phyloP scores from a whole-genome alignment of 1,140 invertebrate genomes.

The Macrostomum lignano region DNA sequence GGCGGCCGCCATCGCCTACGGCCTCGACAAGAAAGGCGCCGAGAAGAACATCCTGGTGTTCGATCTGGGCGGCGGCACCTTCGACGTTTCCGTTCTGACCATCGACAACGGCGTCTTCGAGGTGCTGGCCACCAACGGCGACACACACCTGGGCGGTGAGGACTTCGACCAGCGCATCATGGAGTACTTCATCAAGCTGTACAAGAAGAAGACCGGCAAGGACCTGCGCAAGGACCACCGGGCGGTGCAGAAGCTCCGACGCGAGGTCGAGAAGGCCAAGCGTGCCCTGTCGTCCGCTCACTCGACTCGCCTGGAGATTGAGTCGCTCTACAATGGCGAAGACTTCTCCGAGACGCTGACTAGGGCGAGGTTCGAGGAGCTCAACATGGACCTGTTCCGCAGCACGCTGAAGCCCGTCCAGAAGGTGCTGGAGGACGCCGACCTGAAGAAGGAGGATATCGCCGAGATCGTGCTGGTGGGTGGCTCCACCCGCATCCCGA shows the following conservation, averaged over 20 bases:
- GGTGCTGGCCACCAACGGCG: slow-evolving; percentile 76
- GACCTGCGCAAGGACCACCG: slow-evolving; percentile 73
- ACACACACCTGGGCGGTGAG: slow-evolving; percentile 85
- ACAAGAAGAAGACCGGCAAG: slow-evolving; percentile 96
- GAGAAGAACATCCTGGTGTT: slow-evolving; percentile 97
- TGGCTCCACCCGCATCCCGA: slow-evolving; percentile 92
- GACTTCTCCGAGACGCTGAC: slow-evolving; percentile 98
- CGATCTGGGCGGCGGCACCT: slow-evolving; percentile 96
- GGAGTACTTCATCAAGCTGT: slow-evolving; percentile 90
- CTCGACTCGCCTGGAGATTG: slow-evolving; percentile 90
- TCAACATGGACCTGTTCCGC: slow-evolving; percentile 95
- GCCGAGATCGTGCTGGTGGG: slow-evolving; percentile 96
- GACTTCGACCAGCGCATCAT: slow-evolving; percentile 93
- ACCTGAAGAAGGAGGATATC: slow-evolving; percentile 91
- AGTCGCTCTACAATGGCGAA: slow-evolving; percentile 90
- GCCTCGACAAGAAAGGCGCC: slow-evolving; percentile 90
- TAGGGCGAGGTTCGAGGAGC: slow-evolving; percentile 90
- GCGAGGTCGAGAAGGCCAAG: slow-evolving; percentile 92
- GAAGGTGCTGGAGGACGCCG: slow-evolving; percentile 57
- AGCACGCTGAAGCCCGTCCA: slow-evolving; percentile 86
- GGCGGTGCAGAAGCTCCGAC: slow-evolving; percentile 73
- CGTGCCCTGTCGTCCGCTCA: slow-evolving; percentile 70
- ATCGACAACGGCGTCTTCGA: slow-evolving; percentile 86
- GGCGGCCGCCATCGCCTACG: slow-evolving; percentile 94
- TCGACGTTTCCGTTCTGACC: slow-evolving; percentile 88